Conservation (phyloP, 2,797 vertebrate genomes). For the Microtus agrestis region DNA sequence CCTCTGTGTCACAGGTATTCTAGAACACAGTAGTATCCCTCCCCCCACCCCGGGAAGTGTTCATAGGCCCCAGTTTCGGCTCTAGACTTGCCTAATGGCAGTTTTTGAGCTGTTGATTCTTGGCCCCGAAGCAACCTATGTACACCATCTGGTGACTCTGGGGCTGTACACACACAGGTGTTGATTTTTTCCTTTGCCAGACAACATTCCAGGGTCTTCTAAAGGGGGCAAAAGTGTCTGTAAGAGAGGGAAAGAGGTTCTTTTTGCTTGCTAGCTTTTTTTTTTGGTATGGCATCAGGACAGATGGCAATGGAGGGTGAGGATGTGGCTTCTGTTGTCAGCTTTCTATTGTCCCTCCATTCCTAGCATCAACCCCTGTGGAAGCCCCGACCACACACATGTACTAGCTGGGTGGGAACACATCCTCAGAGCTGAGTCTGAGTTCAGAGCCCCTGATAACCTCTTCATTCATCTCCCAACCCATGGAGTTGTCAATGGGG, state of each 20-base stretch:
- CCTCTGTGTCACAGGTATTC: no score
- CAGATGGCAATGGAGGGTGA: background rate
- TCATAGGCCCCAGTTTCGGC: background rate
- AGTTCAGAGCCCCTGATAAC: background rate
- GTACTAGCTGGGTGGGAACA: background rate
- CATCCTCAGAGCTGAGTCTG: background rate
- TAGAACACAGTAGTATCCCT: background rate
- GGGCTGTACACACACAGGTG: background rate
- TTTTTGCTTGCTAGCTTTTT: background rate
- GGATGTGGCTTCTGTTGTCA: background rate
- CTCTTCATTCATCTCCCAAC: background rate
- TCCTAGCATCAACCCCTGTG: no score
- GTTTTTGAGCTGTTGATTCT: background rate
- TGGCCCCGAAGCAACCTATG: background rate
- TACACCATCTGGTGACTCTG: background rate
- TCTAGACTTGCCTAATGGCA: background rate
- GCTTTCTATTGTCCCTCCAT: background rate
- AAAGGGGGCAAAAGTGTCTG: fast-evolving
- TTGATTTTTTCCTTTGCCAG: background rate
- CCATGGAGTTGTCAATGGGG: background rate
- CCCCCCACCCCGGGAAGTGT: background rate
- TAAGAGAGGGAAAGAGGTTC: background rate
- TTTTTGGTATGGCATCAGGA: background rate
- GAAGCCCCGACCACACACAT: background rate
- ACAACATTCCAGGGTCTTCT: background rate